A percentile compares a stretch with the other conserved stretches of the same genome.
phyloP scores from a whole-genome alignment of 2,888 invertebrate genomes.

The Pristionchus japonicus region DNA sequence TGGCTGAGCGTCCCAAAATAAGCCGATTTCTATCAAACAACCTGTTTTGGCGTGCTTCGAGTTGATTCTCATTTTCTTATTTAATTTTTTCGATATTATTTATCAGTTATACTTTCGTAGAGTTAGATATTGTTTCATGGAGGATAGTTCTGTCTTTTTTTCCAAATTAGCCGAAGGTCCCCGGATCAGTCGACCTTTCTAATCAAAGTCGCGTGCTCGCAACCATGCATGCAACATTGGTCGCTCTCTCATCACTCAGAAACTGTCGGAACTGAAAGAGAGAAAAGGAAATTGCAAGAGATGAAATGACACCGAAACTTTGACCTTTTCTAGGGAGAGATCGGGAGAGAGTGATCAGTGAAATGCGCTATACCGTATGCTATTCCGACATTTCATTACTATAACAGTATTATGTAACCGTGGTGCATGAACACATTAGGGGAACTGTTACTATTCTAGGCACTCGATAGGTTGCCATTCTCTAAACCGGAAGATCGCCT shows the following conservation, averaged over 20 bases:
- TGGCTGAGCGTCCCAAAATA: no score
- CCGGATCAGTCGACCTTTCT: background rate
- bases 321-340: background rate
- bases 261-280: constrained; percentile 15
- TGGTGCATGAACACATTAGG: no score
- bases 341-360: background rate
- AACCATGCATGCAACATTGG: background rate
- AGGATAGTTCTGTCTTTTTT: background rate
- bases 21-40: no score
- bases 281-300: background rate
- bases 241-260: constrained; percentile 1
- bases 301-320: background rate
- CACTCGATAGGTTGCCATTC: no score
- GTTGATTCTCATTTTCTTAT: no score
- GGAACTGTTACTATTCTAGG: no score
- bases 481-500: no score
- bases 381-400: no score
- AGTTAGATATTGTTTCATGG: background rate
- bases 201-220: background rate
- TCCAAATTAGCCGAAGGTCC: background rate
- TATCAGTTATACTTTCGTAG: no score
- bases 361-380: background rate
- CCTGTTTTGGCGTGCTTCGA: no score
- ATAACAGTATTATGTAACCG: no score
- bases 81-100: no score